Conservation (phyloP, 2,113 vertebrate genomes). For the Prinia subflava region DNA sequence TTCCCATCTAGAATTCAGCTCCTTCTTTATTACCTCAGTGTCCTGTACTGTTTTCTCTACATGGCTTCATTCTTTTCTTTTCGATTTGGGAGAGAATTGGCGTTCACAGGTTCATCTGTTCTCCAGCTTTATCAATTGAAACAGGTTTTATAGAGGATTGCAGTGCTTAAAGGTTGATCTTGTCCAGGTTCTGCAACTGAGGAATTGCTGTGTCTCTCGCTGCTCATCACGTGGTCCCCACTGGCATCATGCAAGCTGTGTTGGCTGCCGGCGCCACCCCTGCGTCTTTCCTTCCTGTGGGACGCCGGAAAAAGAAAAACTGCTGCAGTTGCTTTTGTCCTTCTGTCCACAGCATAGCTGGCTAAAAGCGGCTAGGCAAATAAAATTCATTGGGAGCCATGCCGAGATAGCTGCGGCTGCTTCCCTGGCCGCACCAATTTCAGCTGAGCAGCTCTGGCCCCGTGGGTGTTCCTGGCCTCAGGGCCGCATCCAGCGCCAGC, state of each 20-base stretch:
- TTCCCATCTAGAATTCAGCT: background rate
- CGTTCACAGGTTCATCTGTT: background rate
- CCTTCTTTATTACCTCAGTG: background rate
- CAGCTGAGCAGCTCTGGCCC: background rate
- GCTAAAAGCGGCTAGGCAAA: background rate
- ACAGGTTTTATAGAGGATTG: background rate
- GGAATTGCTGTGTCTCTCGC: background rate
- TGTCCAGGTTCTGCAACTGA: background rate
- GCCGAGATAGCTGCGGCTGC: accelerated
- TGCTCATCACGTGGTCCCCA: background rate
- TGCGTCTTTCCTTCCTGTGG: background rate
- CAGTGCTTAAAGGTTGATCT: background rate
- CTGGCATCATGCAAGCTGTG: accelerated
- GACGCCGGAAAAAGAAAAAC: background rate
- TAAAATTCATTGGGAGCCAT: background rate
- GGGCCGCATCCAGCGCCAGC: background rate
- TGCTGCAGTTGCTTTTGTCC: background rate
- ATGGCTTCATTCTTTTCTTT: background rate
- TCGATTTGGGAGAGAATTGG: background rate
- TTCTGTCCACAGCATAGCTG: background rate
- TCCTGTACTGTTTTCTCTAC: background rate
- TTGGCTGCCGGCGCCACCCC: background rate
- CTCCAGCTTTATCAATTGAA: background rate
- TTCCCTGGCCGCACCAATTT: background rate
- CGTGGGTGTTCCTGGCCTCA: accelerated